Conservation (phyloP, 2,888 invertebrate species). For the Andrena bucephala region DNA sequence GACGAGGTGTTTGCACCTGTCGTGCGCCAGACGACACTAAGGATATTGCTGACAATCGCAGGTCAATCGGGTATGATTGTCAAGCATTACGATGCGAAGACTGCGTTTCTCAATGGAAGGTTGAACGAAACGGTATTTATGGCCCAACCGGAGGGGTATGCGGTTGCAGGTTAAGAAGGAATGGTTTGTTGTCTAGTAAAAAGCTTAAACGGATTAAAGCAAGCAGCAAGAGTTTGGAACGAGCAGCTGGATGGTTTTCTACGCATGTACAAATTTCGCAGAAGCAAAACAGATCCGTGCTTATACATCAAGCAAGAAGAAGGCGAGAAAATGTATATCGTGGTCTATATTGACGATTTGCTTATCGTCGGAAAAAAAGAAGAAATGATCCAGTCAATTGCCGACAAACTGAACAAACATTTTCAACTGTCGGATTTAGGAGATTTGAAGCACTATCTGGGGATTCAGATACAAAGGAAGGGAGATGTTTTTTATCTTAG, state of each 20-base stretch:
- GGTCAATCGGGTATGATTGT: neutral
- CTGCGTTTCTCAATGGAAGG: slow-evolving; percentile 1
- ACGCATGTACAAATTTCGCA: too few species aligned
- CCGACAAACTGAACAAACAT: neutral
- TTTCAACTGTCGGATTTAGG: neutral
- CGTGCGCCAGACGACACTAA: neutral
- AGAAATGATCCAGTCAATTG: neutral
- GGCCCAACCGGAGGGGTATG: neutral
- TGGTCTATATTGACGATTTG: neutral
- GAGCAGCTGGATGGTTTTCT: neutral
- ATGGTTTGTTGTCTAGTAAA: neutral
- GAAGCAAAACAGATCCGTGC: neutral
- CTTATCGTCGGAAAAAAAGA: neutral
- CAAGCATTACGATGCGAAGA: slow-evolving; percentile 17
- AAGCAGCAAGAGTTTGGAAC: slow-evolving; percentile 13
- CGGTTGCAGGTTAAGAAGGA: neutral
- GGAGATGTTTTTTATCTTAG: neutral
- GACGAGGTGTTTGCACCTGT: slow-evolving; percentile 16
- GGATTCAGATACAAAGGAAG: neutral
- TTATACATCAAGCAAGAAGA: neutral
- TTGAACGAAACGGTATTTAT: neutral
- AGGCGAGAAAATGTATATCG: neutral
- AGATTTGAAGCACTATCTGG: neutral
- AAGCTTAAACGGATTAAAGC: slow-evolving; percentile 1
- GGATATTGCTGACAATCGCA: neutral